Percentiles rank a stretch among this genome's conserved stretches.
Evolutionary conservation across 2,888 invertebrate species (phyloP).

Genomic region (Cheiracanthium punctorium): DNA sequence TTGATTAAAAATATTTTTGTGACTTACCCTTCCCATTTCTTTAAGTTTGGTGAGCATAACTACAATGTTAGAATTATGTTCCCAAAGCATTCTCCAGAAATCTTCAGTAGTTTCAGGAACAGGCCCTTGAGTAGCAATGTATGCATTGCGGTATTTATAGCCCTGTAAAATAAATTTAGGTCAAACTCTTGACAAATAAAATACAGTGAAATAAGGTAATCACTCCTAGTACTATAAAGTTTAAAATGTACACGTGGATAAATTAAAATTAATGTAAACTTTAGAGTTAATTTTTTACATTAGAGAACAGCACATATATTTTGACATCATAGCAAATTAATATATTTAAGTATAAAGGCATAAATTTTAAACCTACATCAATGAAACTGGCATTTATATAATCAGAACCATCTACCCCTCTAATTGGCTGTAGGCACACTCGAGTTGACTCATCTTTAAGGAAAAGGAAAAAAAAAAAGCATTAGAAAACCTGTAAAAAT

Average conservation of each 20-base stretch:
- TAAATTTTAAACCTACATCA: conserved; percentile 80
- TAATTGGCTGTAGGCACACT: conserved; percentile 92
- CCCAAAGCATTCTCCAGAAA: conserved; percentile 99
- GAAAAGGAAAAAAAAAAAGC: background rate
- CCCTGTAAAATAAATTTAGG: conserved; percentile 77
- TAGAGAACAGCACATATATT: too few species aligned
- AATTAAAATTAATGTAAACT: too few species aligned
- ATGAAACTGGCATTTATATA: conserved; percentile 99
- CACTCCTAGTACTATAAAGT: too few species aligned
- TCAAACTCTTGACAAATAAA: too few species aligned
- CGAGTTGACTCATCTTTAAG: conserved; percentile 87
- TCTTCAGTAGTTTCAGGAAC: conserved; percentile 97
- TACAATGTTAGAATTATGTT: conserved; percentile 98
- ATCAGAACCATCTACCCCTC: conserved; percentile 94
- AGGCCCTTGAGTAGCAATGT: conserved; percentile 96
- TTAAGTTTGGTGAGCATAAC: conserved; percentile 98
- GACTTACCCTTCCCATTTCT: conserved; percentile 89
- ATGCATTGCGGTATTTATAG: conserved; percentile 87
- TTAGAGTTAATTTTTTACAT: too few species aligned
- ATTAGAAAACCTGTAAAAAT: too few species aligned
- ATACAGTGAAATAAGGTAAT: too few species aligned
- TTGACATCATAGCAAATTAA: too few species aligned
- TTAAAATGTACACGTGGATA: too few species aligned
- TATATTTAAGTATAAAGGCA: too few species aligned
- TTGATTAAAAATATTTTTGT: too few species aligned